These are phyloP conservation scores for Platichthys flesus DNA, from an alignment of 2,113 vertebrate species.

Conservation along the genomic window DNA sequence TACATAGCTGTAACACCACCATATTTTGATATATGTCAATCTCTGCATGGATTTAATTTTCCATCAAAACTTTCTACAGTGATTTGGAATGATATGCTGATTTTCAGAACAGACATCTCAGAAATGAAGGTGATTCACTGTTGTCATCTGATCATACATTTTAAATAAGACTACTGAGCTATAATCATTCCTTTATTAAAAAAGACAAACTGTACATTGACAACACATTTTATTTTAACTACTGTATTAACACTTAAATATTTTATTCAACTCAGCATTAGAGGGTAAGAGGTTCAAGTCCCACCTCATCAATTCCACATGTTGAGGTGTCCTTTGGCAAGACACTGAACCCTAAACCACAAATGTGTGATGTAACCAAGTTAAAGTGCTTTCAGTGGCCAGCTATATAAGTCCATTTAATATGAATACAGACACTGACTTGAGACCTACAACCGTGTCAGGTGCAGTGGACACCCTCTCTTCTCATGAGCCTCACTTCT, in stretches of 20 bases:
- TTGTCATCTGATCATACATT: neutral
- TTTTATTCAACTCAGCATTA: neutral
- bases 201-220: neutral
- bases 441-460: neutral
- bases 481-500: constrained; percentile 36
- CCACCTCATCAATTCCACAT: too few relatives aligned
- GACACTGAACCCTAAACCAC: too few relatives aligned
- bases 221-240: neutral
- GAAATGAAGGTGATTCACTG: neutral
- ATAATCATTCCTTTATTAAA: constrained; percentile 8
- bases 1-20: too few relatives aligned
- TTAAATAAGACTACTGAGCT: neutral
- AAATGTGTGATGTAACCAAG: too few relatives aligned
- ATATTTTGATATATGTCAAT: too few relatives aligned
- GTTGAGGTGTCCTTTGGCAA: too few relatives aligned
- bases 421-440: neutral
- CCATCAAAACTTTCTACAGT: too few relatives aligned
- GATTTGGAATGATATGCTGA: too few relatives aligned
- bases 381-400: too few relatives aligned
- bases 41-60: too few relatives aligned
- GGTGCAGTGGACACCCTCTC: neutral
- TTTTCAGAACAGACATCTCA: neutral
- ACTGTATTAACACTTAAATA: constrained; percentile 14
- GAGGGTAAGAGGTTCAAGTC: neutral
- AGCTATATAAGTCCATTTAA: too few relatives aligned